Conservation (phyloP, 2,113 vertebrate species). For the Indri indri region DNA sequence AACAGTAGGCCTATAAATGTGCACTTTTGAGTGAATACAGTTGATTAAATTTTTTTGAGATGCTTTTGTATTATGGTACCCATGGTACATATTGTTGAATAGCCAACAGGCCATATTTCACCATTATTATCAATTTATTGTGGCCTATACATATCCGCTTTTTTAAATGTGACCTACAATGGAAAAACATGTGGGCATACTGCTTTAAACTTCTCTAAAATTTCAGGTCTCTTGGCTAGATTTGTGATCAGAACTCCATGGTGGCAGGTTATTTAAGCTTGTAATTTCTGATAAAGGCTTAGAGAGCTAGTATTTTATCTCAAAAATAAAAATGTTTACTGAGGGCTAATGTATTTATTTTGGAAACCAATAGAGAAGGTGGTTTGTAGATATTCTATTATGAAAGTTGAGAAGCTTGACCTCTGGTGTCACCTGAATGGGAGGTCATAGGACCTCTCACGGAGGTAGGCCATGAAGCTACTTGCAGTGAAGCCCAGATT, state of each 20-base stretch:
- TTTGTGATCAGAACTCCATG: conserved; percentile 9
- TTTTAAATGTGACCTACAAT: not conserved
- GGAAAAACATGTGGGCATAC: not conserved
- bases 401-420: not conserved
- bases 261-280: conserved; percentile 10
- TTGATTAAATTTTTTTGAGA: not conserved
- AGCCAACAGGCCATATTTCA: not conserved
- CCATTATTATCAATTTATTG: not conserved
- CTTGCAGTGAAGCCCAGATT: not conserved
- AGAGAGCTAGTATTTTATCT: conserved; percentile 7
- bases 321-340: not conserved
- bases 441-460: not conserved
- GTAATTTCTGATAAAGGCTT: conserved; percentile 22
- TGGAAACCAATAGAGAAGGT: not conserved
- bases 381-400: not conserved
- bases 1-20: conserved; percentile 6
- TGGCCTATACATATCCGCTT: not conserved
- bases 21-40: conserved; percentile 10
- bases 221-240: not conserved
- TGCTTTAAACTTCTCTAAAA: conserved; percentile 7
- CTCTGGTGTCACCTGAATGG: not conserved
- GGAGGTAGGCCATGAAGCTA: not conserved
- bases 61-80: conserved; percentile 20
- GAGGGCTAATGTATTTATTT: conserved; percentile 8
- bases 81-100: not conserved